A percentile compares a stretch with the other conserved stretches of the same genome.
Conservation (phyloP, 2,113 vertebrate genomes). For the Tragelaphus strepsiceros region DNA sequence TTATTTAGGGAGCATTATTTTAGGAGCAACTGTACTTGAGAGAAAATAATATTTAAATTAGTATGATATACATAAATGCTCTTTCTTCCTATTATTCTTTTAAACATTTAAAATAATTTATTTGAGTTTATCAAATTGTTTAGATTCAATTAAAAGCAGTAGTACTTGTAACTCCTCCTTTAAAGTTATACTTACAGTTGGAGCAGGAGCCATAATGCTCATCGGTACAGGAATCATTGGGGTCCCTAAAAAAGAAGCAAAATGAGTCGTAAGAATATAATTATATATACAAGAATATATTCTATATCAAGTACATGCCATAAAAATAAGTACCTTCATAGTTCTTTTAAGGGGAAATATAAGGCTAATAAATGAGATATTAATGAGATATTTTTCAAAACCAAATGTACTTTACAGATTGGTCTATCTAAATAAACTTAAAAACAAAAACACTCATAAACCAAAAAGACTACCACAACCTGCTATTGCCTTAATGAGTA, state of each 20-base stretch:
- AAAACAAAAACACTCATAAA: background rate
- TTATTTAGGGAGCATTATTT: background rate
- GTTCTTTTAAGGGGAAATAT: background rate
- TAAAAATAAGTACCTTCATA: background rate
- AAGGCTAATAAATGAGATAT: background rate
- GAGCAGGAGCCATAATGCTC: constrained; percentile 94
- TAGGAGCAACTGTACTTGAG: background rate
- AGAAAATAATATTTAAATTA: background rate
- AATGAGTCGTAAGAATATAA: background rate
- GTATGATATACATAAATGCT: background rate
- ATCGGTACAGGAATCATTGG: constrained; percentile 99
- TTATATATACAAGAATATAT: background rate
- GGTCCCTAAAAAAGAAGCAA: constrained; percentile 80
- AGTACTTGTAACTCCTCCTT: background rate
- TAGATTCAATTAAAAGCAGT: constrained; percentile 17
- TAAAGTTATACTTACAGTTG: constrained; percentile 84
- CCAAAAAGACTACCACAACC: background rate
- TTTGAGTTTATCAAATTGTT: background rate
- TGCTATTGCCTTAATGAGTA: background rate
- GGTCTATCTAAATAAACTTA: background rate
- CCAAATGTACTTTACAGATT: background rate
- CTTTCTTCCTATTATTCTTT: background rate
- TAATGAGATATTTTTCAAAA: background rate
- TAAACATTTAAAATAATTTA: background rate
- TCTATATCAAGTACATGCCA: background rate